A percentile compares a stretch with the other conserved stretches of the same genome.
These are phyloP conservation scores for Sarcophaga peregrina DNA, from an alignment of 1,140 invertebrate species.

Conservation along the genomic window DNA sequence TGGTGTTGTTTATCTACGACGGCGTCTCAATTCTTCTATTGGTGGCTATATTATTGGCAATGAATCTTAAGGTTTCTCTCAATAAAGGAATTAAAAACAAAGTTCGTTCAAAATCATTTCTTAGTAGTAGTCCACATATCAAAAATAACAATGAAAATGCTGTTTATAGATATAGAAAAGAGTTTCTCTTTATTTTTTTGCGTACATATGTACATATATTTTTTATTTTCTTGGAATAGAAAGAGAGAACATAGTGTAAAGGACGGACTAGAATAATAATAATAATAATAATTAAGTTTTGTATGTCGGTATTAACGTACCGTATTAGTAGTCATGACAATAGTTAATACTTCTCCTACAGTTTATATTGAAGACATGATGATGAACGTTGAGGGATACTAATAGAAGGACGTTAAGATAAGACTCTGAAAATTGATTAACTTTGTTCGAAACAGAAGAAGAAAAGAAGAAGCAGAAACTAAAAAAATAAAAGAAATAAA, in stretches of 20 bases:
- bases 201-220: background rate
- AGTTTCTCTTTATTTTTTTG: background rate
- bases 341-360: conserved; percentile 26
- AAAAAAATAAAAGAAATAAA: background rate
- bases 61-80: conserved; percentile 30
- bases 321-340: conserved; percentile 16
- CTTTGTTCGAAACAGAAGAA: conserved; percentile 8
- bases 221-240: no score
- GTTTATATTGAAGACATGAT: background rate
- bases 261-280: no score
- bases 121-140: background rate
- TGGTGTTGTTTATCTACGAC: conserved; percentile 34
- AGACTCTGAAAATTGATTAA: conserved; percentile 27
- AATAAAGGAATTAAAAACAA: conserved; percentile 30
- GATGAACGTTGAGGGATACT: background rate
- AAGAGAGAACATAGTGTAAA: no score
- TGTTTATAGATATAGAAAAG: background rate
- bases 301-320: no score
- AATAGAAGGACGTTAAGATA: background rate
- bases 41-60: conserved; percentile 18
- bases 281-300: no score
- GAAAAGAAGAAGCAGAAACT: conserved; percentile 1
- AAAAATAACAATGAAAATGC: background rate
- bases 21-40: conserved; percentile 32
- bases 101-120: background rate